Evolutionary conservation across 2,113 vertebrate genomes (phyloP).

Genomic region (Etheostoma spectabile): DNA sequence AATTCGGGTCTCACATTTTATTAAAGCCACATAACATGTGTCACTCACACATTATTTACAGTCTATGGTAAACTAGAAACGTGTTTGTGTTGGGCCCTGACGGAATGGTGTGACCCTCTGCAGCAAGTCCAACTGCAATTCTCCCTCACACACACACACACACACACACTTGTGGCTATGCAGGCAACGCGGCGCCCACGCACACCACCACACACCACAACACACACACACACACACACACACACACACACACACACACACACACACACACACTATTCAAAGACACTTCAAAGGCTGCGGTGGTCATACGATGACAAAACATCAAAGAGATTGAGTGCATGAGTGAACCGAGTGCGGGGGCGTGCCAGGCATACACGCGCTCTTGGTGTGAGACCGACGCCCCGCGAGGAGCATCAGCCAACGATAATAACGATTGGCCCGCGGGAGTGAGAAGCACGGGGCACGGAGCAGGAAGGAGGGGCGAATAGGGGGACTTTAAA

Average conservation of each 20-base stretch:
- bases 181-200: no score
- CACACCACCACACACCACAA: background rate
- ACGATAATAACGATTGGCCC: slow-evolving; percentile 74
- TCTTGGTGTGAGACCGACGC: slow-evolving; percentile 58
- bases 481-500: slow-evolving; percentile 55
- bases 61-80: background rate
- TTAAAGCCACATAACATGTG: background rate
- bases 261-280: slow-evolving; percentile 20
- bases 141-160: slow-evolving; percentile 26
- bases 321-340: slow-evolving; percentile 55
- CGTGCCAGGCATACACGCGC: slow-evolving; percentile 54
- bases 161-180: slow-evolving; percentile 1
- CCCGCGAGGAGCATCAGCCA: slow-evolving; percentile 67
- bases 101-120: slow-evolving; percentile 14
- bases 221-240: slow-evolving; percentile 25
- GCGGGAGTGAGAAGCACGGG: slow-evolving; percentile 51
- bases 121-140: slow-evolving; percentile 12
- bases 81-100: background rate
- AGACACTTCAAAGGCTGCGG: slow-evolving; percentile 64
- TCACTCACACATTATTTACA: no score
- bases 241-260: slow-evolving; percentile 16
- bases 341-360: slow-evolving; percentile 43
- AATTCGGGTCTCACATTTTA: background rate
- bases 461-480: slow-evolving; percentile 3
- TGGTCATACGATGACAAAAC: slow-evolving; percentile 56